Percentiles rank a stretch among this genome's conserved stretches.
phyloP scores from a whole-genome alignment of 2,113 vertebrate species.

The Hyla sarda region DNA sequence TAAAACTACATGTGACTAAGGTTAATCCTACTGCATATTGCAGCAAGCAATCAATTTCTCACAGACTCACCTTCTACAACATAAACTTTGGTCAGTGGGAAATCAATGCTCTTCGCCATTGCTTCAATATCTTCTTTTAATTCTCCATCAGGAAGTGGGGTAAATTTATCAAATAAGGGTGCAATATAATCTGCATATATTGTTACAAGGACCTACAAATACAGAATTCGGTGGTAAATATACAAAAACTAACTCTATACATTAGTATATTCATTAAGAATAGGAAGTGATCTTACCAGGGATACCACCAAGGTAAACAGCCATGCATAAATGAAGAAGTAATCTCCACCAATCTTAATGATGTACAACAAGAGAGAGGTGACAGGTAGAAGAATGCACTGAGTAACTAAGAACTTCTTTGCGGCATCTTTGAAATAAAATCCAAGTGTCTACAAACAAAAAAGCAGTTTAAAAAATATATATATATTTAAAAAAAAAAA shows the following conservation, averaged over 20 bases:
- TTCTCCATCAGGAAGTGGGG: conserved; percentile 91
- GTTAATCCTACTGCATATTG: too few species aligned
- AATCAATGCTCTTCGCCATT: conserved; percentile 92
- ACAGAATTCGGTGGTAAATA: conserved; percentile 22
- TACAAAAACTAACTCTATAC: neutral
- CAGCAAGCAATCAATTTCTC: neutral
- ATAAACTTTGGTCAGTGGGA: conserved; percentile 96
- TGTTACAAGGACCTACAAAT: conserved; percentile 91
- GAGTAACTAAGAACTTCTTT: conserved; percentile 97
- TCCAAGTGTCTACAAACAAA: conserved; percentile 81
- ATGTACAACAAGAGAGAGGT: conserved; percentile 96
- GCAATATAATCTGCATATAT: conserved; percentile 99
- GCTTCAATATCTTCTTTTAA: conserved; percentile 90
- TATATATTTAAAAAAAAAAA: too few species aligned
- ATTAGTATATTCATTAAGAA: neutral
- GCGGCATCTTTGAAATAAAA: conserved; percentile 96
- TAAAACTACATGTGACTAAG: too few species aligned
- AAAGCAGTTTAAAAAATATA: neutral
- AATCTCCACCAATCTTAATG: conserved; percentile 98
- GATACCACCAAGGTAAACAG: conserved; percentile 93
- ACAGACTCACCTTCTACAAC: conserved; percentile 90
- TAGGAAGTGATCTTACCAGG: conserved; percentile 82
- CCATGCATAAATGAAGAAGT: conserved; percentile 99
- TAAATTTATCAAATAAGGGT: conserved; percentile 97
- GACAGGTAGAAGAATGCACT: conserved; percentile 95